Percentiles rank a stretch among this genome's conserved stretches.
These are phyloP conservation scores for Philaenus spumarius DNA, from an alignment of 1,140 invertebrate species.

Conservation along the genomic window DNA sequence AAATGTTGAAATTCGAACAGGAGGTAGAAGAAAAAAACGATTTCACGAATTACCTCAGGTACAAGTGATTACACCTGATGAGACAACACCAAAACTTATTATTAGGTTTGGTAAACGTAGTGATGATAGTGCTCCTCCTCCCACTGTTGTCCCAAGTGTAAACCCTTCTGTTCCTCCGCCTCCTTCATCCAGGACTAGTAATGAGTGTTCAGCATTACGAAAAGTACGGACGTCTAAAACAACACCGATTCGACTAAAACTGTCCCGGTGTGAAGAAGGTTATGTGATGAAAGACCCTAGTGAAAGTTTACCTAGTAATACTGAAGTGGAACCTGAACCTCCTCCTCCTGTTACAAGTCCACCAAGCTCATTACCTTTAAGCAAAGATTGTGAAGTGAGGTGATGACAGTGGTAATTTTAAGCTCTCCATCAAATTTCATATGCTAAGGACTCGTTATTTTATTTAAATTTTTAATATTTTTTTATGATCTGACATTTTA, in stretches of 20 bases:
- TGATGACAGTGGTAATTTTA: constrained; percentile 44
- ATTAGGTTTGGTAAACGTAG: constrained; percentile 49
- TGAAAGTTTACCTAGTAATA: constrained; percentile 7
- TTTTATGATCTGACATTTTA: constrained; percentile 19
- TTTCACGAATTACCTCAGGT: constrained; percentile 28
- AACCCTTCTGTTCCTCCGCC: constrained; percentile 8
- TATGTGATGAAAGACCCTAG: constrained; percentile 45
- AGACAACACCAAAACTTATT: constrained; percentile 58
- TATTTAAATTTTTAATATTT: constrained; percentile 23
- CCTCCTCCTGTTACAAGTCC: constrained; percentile 5
- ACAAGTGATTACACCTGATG: constrained; percentile 41
- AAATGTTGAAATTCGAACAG: constrained; percentile 23
- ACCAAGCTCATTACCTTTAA: constrained; percentile 50
- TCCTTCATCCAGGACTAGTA: constrained; percentile 22
- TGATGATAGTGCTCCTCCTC: constrained; percentile 23
- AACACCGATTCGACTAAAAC: constrained; percentile 72
- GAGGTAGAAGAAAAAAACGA: constrained; percentile 15
- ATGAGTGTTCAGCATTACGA: constrained; percentile 39
- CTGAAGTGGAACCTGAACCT: not conserved
- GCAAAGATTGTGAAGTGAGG: constrained; percentile 79
- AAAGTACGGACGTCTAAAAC: constrained; percentile 57
- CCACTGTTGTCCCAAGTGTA: not conserved
- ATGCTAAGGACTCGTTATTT: constrained; percentile 29
- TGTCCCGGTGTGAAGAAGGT: constrained; percentile 68
- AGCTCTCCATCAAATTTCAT: constrained; percentile 19